phyloP scores from a whole-genome alignment of 1,140 invertebrate species.

The Triops cancriformis region DNA sequence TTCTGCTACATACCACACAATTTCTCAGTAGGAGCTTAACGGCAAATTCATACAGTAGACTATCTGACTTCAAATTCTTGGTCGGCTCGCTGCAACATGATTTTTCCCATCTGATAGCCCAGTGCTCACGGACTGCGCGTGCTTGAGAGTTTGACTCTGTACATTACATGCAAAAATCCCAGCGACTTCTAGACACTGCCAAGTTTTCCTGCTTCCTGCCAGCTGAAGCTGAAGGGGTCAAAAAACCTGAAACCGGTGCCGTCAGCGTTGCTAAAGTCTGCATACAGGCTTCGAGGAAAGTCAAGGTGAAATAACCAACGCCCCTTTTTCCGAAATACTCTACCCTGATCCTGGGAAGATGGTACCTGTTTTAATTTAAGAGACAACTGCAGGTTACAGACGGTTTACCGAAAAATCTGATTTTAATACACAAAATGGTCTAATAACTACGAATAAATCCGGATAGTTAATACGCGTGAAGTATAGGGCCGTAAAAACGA shows the following conservation, averaged over 20 bases:
- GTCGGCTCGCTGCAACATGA: too few species aligned
- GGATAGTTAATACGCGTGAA: not conserved
- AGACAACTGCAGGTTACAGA: not conserved
- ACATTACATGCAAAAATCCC: too few species aligned
- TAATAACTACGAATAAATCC: not conserved
- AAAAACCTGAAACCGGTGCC: slow-evolving; percentile 1
- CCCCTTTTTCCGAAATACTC: not conserved
- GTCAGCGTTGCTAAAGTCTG: not conserved
- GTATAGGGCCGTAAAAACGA: not conserved
- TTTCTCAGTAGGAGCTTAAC: too few species aligned
- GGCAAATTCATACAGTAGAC: too few species aligned
- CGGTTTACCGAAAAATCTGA: not conserved
- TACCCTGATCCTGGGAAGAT: too few species aligned
- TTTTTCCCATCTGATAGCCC: too few species aligned
- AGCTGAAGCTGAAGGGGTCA: not conserved
- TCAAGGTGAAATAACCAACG: slow-evolving; percentile 10
- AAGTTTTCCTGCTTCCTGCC: slow-evolving; percentile 3
- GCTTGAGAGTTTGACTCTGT: too few species aligned
- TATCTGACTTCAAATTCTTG: too few species aligned
- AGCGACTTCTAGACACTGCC: not conserved
- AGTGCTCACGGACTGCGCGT: too few species aligned
- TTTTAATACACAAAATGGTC: not conserved
- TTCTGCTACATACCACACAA: too few species aligned
- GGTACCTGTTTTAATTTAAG: too few species aligned
- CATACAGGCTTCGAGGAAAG: not conserved